phyloP scores from a whole-genome alignment of 2,888 invertebrate species.

The Polylopha cassiicola region DNA sequence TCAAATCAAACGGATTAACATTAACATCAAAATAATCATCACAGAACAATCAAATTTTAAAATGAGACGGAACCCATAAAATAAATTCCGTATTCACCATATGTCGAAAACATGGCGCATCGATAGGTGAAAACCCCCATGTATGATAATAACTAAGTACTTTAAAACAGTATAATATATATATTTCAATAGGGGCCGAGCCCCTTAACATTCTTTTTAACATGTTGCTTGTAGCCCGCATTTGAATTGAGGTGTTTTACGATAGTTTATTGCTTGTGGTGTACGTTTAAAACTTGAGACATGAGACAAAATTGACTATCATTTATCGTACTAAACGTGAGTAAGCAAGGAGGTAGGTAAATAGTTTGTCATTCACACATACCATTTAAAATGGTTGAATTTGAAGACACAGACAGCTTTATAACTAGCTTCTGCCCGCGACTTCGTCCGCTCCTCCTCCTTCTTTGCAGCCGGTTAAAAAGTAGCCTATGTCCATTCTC shows the following conservation, averaged over 20 bases:
- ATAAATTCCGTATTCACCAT: slow-evolving; percentile 36
- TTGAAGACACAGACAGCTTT: no score
- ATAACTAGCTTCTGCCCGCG: no score
- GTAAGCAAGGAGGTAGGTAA: no score
- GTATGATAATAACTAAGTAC: slow-evolving; percentile 33
- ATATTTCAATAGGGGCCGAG: slow-evolving; percentile 50
- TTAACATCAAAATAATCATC: slow-evolving; percentile 28
- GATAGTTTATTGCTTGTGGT: slow-evolving; percentile 8
- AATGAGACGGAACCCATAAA: slow-evolving; percentile 29
- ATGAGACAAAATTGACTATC: no score
- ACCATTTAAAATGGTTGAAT: no score
- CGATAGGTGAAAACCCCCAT: slow-evolving; percentile 51
- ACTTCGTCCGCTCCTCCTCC: no score
- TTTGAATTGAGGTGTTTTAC: slow-evolving; percentile 32
- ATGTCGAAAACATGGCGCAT: slow-evolving; percentile 28
- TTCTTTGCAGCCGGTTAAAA: no score
- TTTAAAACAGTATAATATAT: slow-evolving; percentile 49
- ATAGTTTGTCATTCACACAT: no score
- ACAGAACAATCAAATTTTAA: slow-evolving; percentile 32
- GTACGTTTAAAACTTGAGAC: no score
- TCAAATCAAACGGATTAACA: no score
- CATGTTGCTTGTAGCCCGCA: slow-evolving; percentile 37
- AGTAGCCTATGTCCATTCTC: no score
- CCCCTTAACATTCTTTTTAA: slow-evolving; percentile 29
- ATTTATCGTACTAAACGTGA: no score